Evolutionary conservation across 2,797 vertebrate species (phyloP), one percentile per base, ranked within the genome.

Genomic region (Intellagama lesueurii): DNA sequence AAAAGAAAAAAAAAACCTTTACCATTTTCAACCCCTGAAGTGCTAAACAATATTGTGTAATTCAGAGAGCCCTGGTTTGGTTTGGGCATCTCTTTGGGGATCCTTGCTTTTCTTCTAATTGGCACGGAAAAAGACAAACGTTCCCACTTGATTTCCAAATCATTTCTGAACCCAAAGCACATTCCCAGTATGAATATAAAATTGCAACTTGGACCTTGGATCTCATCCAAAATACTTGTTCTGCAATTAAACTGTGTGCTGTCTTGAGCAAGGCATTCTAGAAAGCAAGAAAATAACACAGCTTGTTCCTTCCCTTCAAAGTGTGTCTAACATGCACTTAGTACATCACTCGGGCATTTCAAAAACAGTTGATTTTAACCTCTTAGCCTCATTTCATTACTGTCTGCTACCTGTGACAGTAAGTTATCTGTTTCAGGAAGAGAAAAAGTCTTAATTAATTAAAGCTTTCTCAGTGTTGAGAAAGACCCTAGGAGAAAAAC

Each of bases 361-460:
- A 64, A 81, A 77, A 69, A 40, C 44, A 69, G 11, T 69, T 68
- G 56, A 40, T 75, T 68, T 83, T 88, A 83, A 88, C 70, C 72
- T 75, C 68, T 22, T 0, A 16, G 1, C 84, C 82, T 19, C 76
- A 24, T 28, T 30, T 49, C 28, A 77, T 19, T 72, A 19, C 17
- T 32, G 40, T 22, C 30, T 35, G 1, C 12, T 2, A 0, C 6
- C 3, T 0, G 49, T 79, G 73, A 72, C 19, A 79, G 80, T 78
- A 72, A 89, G 17, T 7, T 64, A 60, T 75, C 64, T 70, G 6
- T 44, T 72, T 76, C 16, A 44, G 72, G 17, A 7, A 2, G 0
- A 0, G 2, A 19, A 60, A 90, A 52, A 8, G 14, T 30, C 16
- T 70, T 79, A 83, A 87, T 87, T 89, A 85, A 89, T 87, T 85